A percentile compares a stretch with the other conserved stretches of the same genome.
Conservation (phyloP, 2,797 vertebrate genomes). For the Pygocentrus nattereri region DNA sequence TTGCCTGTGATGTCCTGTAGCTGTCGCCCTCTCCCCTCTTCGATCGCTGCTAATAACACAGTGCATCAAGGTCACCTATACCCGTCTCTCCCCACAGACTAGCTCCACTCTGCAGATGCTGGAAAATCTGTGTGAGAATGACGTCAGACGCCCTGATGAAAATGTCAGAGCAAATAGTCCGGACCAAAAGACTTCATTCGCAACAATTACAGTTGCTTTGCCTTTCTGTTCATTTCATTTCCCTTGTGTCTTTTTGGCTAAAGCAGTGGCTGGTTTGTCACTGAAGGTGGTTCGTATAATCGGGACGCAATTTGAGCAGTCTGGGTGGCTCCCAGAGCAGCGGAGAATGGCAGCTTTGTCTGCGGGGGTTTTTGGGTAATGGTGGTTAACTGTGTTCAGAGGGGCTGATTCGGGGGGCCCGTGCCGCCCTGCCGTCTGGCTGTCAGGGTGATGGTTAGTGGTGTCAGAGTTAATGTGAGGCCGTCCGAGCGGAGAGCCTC, state of each 20-base stretch:
- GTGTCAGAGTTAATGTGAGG: slow-evolving; percentile 76
- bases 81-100: slow-evolving; percentile 31
- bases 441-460: slow-evolving; percentile 73
- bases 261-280: slow-evolving; percentile 20
- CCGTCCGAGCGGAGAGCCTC: slow-evolving; percentile 62
- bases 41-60: slow-evolving; percentile 65
- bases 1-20: slow-evolving; percentile 23
- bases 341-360: slow-evolving; percentile 41
- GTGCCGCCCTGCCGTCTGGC: slow-evolving; percentile 73
- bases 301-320: slow-evolving; percentile 69
- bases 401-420: slow-evolving; percentile 74
- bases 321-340: slow-evolving; percentile 7
- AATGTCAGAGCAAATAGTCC: slow-evolving; percentile 75
- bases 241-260: slow-evolving; percentile 60
- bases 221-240: slow-evolving; percentile 48
- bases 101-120: slow-evolving; percentile 65
- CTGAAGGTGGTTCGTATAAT: slow-evolving; percentile 71
- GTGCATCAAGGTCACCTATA: slow-evolving; percentile 76
- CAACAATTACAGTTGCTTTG: slow-evolving; percentile 67
- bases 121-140: slow-evolving; percentile 60
- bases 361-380: slow-evolving; percentile 50
- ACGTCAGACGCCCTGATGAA: slow-evolving; percentile 65
- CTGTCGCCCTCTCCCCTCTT: slow-evolving; percentile 37
- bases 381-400: slow-evolving; percentile 71
- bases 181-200: slow-evolving; percentile 64